Percentiles rank a stretch among this genome's conserved stretches.
Conservation (phyloP, 2,113 vertebrate species). For the Eolophus roseicapilla region DNA sequence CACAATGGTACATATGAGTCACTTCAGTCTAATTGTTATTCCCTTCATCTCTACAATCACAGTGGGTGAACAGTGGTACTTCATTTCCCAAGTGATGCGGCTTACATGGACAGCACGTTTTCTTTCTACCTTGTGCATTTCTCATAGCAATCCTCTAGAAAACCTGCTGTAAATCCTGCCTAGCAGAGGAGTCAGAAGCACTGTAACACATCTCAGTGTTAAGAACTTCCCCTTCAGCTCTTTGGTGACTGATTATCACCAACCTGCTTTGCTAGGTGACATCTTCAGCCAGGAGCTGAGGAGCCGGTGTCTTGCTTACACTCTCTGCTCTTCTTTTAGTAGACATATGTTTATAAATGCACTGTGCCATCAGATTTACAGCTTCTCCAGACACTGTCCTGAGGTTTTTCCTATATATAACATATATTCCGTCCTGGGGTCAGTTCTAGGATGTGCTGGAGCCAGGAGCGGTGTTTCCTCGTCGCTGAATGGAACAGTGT, state of each 20-base stretch:
- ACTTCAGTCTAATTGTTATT: slow-evolving; percentile 56
- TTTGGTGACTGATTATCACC: not conserved
- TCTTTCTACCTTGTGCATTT: not conserved
- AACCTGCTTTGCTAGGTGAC: not conserved
- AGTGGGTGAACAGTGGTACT: slow-evolving; percentile 11
- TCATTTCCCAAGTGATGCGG: not conserved
- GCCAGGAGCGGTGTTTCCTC: not conserved
- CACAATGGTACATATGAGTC: slow-evolving; percentile 16
- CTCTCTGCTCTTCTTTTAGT: not conserved
- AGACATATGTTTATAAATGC: not conserved
- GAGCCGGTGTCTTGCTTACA: not conserved
- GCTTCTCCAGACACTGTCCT: not conserved
- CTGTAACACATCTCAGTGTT: accelerated
- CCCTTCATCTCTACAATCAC: slow-evolving; percentile 38
- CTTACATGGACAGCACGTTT: not conserved
- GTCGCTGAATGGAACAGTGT: not conserved
- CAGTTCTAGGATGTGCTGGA: not conserved
- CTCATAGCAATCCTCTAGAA: not conserved
- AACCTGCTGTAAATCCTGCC: not conserved
- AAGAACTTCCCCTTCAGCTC: not conserved
- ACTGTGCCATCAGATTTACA: not conserved
- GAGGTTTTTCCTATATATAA: not conserved
- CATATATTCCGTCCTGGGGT: not conserved
- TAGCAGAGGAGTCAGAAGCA: not conserved
- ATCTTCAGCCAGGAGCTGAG: not conserved